A percentile compares a stretch with the other conserved stretches of the same genome.
Evolutionary conservation across 2,113 vertebrate genomes (phyloP).

Genomic region (Alosa alosa): DNA sequence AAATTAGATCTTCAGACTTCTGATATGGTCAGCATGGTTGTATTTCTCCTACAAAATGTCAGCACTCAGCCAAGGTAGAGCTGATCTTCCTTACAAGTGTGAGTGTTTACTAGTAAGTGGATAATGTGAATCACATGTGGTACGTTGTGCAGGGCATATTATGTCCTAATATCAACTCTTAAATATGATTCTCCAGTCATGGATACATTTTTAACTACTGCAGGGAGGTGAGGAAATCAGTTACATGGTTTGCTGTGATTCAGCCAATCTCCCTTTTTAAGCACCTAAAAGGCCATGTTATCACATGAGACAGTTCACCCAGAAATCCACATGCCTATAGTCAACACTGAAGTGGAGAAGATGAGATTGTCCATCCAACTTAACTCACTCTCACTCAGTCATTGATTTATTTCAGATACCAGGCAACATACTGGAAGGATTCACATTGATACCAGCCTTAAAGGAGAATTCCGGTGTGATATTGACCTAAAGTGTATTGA

Average conservation of each 20-base stretch:
- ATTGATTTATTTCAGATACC: neutral
- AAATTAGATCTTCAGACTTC: no score
- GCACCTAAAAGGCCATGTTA: neutral
- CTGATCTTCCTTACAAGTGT: no score
- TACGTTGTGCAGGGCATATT: neutral
- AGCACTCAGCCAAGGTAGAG: no score
- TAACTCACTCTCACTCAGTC: neutral
- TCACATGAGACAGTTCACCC: neutral
- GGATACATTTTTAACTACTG: neutral
- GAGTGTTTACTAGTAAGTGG: neutral
- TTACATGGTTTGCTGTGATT: neutral
- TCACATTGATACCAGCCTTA: neutral
- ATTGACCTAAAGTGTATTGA: no score
- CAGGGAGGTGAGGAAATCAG: neutral
- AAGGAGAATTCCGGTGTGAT: no score
- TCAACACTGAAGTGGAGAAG: neutral
- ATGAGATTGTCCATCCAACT: neutral
- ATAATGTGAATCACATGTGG: neutral
- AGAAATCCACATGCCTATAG: neutral
- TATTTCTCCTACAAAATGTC: neutral
- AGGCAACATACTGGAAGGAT: neutral
- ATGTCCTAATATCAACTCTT: neutral
- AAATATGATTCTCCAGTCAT: neutral
- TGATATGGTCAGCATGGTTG: neutral
- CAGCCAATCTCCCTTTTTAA: neutral